Base-by-base conservation (phyloP, 2,797 vertebrate species). In the Synanceia verrucosa region DNA sequence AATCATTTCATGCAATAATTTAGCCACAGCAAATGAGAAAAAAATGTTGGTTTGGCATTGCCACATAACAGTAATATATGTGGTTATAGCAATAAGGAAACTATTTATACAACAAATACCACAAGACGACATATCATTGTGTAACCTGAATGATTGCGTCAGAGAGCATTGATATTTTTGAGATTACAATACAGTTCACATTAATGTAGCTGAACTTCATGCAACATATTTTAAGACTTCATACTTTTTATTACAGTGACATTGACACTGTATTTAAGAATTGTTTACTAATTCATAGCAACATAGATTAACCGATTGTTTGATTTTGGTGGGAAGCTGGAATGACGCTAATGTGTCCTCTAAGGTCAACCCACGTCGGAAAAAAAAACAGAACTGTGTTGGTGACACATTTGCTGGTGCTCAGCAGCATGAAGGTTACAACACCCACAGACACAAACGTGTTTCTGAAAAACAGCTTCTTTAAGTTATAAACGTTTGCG, bases 381-480 rank as follows among this genome's bases (percentile, higher is more conserved):
- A 79, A 66, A 50, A 79, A 66, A 79, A 79, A 31, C 58, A 66
- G 73, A 87, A 83, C 52, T 41, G 5, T 52, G 26, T 4, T 26
- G 19, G 4, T 68, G 60, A 59, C 39, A 10, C 47, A 65, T 18
- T 3, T 14, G 21, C 2, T 13, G 5, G 9, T 47, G 34, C 5
- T 34, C 29, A 28, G 10, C 31, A 13, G 19, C 7, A 41, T 4
- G 23, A 53, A 41, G 14, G 24, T 71, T 79, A 47, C 50, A 47
- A 60, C 52, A 69, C 9, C 21, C 9, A 43, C 9, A 34, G n/a
- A 2, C n/a, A 43, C 2, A 50, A 23, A 14, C 37, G 1, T 23
- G 23, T 26, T 53, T 50, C 29, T 24, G 1, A 46, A 24, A 64
- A 9, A 2, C 9, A 7, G 1, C 1, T 29, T 23, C 19, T 29